phyloP scores from a whole-genome alignment of 2,113 vertebrate genomes.

The Pseudopodoces humilis region DNA sequence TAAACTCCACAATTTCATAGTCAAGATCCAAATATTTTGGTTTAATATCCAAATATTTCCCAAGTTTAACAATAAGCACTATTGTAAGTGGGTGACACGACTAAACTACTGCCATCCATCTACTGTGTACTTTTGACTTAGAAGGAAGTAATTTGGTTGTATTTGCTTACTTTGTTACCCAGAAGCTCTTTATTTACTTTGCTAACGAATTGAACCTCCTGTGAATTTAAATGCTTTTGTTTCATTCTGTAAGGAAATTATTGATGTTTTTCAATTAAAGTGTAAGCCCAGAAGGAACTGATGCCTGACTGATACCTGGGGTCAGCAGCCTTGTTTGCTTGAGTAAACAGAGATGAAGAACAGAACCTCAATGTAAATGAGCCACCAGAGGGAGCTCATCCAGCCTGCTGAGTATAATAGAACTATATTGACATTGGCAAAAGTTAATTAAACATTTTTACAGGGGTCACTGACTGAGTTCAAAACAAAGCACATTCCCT shows the following conservation, averaged over 20 bases:
- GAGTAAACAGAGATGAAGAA: background rate
- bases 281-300: background rate
- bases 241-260: background rate
- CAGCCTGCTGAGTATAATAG: background rate
- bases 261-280: conserved; percentile 29
- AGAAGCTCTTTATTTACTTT: background rate
- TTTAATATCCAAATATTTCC: background rate
- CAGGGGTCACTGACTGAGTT: background rate
- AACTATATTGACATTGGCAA: background rate
- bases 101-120: background rate
- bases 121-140: background rate
- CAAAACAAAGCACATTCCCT: background rate
- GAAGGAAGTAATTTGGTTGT: background rate
- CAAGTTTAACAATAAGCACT: background rate
- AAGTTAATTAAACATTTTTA: conserved; percentile 49
- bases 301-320: background rate
- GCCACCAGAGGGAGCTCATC: conserved; percentile 36
- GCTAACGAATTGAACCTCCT: background rate
- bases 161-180: background rate
- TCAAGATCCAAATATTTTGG: background rate
- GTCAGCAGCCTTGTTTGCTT: background rate
- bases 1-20: background rate
- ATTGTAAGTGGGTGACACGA: background rate
- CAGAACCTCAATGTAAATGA: background rate
- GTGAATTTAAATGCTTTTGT: background rate